These are phyloP conservation scores for Amphibalanus amphitrite DNA, from an alignment of 1,140 invertebrate species.

Conservation along the genomic window DNA sequence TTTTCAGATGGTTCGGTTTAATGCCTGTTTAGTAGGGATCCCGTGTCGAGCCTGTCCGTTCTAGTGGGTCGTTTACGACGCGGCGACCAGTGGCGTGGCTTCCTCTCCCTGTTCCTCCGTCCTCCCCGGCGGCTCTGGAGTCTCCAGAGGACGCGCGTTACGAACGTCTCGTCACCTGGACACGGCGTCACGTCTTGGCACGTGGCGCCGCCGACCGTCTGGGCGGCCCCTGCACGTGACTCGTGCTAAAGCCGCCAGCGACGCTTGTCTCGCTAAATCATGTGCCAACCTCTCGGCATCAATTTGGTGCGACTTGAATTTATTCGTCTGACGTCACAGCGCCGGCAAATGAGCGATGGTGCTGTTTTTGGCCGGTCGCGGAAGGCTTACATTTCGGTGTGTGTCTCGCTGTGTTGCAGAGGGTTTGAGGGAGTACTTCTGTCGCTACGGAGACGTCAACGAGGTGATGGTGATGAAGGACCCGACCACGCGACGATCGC, in stretches of 20 bases:
- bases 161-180: no score
- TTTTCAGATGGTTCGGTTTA: no score
- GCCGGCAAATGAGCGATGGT: background rate
- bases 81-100: no score
- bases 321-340: background rate
- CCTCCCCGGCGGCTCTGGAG: no score
- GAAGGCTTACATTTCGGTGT: background rate
- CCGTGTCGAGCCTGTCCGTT: no score
- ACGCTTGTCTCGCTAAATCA: background rate
- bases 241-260: background rate
- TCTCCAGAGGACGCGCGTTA: no score
- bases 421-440: conserved; percentile 96
- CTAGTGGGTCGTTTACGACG: no score
- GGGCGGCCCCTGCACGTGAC: no score
- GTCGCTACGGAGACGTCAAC: conserved; percentile 96
- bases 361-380: background rate
- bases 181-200: no score
- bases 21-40: no score
- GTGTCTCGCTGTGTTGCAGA: conserved; percentile 45
- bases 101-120: no score
- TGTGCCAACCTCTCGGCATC: background rate
- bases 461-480: conserved; percentile 99
- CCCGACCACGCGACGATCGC: conserved; percentile 93
- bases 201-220: no score
- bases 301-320: background rate